phyloP scores from a whole-genome alignment of 2,888 invertebrate genomes.

The Cheiracanthium punctorium region DNA sequence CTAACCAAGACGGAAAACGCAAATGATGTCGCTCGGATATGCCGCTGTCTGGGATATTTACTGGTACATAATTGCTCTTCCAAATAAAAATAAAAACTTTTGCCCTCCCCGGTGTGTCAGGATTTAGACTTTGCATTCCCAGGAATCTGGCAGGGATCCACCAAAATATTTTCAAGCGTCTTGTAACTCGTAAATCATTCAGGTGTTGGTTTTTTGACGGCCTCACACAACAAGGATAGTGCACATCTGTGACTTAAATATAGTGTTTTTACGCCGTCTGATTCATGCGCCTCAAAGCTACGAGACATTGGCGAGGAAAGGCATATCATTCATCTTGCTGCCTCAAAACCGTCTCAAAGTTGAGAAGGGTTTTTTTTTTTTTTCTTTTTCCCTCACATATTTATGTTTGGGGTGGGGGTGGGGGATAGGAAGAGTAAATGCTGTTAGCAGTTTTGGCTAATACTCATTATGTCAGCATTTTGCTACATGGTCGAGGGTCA shows the following conservation, averaged over 20 bases:
- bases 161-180: not conserved
- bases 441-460: too few species aligned
- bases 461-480: too few species aligned
- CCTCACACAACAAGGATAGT: not conserved
- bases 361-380: not conserved
- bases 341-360: not conserved
- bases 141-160: not conserved
- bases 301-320: not conserved
- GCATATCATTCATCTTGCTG: not conserved
- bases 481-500: too few species aligned
- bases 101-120: not conserved
- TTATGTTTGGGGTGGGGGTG: too few species aligned
- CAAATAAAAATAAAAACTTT: not conserved
- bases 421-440: too few species aligned
- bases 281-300: constrained; percentile 5
- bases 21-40: not conserved
- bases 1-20: not conserved
- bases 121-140: not conserved
- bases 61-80: not conserved
- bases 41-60: not conserved
- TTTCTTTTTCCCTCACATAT: too few species aligned
- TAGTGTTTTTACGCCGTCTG: not conserved
- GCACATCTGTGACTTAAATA: constrained; percentile 8
- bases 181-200: constrained; percentile 5
- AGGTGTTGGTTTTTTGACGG: constrained; percentile 9